Conservation (phyloP, 92 coral and sea anemone species). For the Porites rus region DNA sequence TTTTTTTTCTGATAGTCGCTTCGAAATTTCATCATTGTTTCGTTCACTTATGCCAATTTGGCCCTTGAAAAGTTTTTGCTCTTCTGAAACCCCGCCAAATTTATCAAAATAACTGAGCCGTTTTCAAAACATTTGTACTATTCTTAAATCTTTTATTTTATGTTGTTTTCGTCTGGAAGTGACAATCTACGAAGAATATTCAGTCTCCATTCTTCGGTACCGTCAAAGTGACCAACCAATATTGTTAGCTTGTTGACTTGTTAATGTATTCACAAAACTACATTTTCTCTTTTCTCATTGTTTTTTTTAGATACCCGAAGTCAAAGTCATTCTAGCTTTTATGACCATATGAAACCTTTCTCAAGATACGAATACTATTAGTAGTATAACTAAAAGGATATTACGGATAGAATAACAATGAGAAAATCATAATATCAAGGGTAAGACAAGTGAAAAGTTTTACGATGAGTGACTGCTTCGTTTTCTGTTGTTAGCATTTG, state of each 20-base stretch:
- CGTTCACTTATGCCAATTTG: too few species aligned
- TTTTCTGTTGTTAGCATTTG: not conserved
- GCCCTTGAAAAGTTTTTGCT: too few species aligned
- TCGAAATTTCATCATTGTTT: too few species aligned
- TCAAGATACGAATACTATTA: not conserved
- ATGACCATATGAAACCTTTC: constrained; percentile 1
- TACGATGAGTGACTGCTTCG: constrained; percentile 3
- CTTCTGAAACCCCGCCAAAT: not conserved
- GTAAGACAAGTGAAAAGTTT: not conserved
- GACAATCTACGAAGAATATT: not conserved
- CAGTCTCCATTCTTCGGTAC: not conserved
- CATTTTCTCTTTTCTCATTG: not conserved
- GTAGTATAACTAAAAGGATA: not conserved
- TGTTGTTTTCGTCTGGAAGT: not conserved
- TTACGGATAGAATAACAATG: not conserved
- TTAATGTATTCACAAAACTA: constrained; percentile 24
- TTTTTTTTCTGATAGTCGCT: too few species aligned
- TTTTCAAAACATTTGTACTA: not conserved
- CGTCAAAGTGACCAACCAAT: constrained; percentile 25
- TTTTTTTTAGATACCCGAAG: too few species aligned
- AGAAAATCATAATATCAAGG: not conserved
- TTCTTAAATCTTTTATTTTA: not conserved
- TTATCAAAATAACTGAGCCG: not conserved
- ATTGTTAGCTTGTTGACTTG: not conserved
- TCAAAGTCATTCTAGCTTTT: not conserved